Conservation (phyloP, 2,113 vertebrate genomes). For the Platanista minor region DNA sequence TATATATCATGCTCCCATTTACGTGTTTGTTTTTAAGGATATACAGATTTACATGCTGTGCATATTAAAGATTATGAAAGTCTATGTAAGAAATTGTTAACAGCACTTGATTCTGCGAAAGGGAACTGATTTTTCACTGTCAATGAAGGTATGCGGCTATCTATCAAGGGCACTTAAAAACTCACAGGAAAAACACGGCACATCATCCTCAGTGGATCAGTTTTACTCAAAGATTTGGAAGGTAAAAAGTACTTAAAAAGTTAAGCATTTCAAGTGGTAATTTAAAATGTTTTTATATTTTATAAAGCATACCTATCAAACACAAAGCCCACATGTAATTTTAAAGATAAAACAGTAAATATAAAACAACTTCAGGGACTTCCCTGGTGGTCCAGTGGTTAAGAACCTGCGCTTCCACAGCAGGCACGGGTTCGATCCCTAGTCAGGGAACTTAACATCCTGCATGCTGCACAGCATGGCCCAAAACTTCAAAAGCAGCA, state of each 20-base stretch:
- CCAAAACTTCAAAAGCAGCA: not conserved
- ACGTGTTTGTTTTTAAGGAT: not conserved
- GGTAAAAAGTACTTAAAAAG: not conserved
- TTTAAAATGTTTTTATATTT: not conserved
- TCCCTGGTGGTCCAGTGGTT: too few relatives aligned
- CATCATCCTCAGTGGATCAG: not conserved
- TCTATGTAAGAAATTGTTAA: not conserved
- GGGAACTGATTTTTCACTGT: not conserved
- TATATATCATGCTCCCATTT: not conserved
- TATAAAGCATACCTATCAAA: conserved; percentile 9
- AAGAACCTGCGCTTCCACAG: too few relatives aligned
- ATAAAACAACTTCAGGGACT: not conserved
- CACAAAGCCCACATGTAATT: not conserved
- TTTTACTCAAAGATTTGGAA: not conserved
- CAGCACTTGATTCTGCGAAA: not conserved
- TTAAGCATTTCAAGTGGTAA: not conserved
- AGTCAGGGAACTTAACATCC: too few relatives aligned
- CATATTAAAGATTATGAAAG: not conserved
- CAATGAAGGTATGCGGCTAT: not conserved
- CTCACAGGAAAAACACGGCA: not conserved
- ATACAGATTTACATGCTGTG: not conserved
- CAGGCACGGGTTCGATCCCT: too few relatives aligned
- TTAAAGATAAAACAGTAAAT: not conserved
- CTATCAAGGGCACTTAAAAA: not conserved
- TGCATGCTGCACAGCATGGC: too few relatives aligned